phyloP scores from a whole-genome alignment of 2,113 vertebrate genomes.

The Rhegmatorhina hoffmannsi region DNA sequence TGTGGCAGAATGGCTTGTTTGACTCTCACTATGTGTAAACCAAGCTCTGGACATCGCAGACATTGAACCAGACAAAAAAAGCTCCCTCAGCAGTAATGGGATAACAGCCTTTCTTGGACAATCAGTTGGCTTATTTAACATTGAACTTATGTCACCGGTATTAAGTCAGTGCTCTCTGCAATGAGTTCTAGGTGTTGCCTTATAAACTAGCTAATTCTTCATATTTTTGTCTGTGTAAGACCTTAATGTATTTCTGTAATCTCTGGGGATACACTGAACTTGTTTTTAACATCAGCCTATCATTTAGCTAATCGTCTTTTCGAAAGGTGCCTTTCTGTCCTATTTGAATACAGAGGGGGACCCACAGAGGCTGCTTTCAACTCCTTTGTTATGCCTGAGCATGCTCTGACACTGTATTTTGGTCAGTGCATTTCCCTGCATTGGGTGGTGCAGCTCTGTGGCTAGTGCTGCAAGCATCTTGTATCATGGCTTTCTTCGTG shows the following conservation, averaged over 20 bases:
- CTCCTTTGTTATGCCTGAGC: neutral
- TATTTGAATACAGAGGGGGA: neutral
- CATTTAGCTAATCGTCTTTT: neutral
- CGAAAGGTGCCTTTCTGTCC: neutral
- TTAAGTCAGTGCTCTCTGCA: neutral
- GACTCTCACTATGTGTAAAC: neutral
- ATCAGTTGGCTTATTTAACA: neutral
- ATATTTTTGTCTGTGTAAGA: neutral
- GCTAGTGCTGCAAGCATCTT: neutral
- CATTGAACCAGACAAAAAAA: accelerated
- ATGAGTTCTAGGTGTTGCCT: neutral
- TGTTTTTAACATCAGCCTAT: neutral
- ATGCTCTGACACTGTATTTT: neutral
- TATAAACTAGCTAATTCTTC: neutral
- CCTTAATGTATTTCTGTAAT: neutral
- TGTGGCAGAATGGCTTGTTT: neutral
- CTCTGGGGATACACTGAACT: neutral
- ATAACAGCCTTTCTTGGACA: neutral
- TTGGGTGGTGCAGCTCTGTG: neutral
- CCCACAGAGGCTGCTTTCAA: neutral
- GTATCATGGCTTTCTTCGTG: neutral
- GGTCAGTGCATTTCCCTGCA: neutral
- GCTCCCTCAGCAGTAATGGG: neutral
- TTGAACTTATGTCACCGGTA: neutral
- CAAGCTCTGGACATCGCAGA: neutral